phyloP scores from a whole-genome alignment of 2,113 vertebrate genomes.

The Damaliscus lunatus region DNA sequence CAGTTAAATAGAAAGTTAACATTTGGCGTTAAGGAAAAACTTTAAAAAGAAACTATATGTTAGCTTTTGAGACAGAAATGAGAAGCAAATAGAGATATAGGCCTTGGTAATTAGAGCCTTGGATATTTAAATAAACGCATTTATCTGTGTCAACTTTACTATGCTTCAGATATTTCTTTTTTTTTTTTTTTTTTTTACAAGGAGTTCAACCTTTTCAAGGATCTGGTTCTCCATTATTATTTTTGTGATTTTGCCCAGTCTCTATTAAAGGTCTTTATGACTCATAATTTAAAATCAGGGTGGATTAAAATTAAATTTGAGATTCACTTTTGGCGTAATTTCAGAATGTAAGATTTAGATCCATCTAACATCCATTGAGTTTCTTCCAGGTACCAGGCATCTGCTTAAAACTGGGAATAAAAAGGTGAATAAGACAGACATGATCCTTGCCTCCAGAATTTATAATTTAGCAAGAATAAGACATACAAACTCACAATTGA shows the following conservation, averaged over 20 bases:
- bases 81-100: background rate
- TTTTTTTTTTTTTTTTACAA: background rate
- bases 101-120: background rate
- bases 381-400: background rate
- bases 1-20: constrained; percentile 16
- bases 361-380: background rate
- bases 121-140: background rate
- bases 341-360: background rate
- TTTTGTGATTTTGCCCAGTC: background rate
- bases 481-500: background rate
- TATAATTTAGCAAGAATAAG: background rate
- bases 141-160: background rate
- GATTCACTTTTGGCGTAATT: background rate
- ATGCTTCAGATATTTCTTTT: no score
- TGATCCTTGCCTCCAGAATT: background rate
- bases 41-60: background rate
- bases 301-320: background rate
- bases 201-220: background rate
- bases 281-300: background rate
- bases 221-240: background rate
- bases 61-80: background rate
- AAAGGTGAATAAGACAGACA: background rate
- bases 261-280: background rate
- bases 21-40: constrained; percentile 23
- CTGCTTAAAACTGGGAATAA: background rate